These are phyloP conservation scores for Eurypyga helias DNA, from an alignment of 2,113 vertebrate species.

Conservation along the genomic window DNA sequence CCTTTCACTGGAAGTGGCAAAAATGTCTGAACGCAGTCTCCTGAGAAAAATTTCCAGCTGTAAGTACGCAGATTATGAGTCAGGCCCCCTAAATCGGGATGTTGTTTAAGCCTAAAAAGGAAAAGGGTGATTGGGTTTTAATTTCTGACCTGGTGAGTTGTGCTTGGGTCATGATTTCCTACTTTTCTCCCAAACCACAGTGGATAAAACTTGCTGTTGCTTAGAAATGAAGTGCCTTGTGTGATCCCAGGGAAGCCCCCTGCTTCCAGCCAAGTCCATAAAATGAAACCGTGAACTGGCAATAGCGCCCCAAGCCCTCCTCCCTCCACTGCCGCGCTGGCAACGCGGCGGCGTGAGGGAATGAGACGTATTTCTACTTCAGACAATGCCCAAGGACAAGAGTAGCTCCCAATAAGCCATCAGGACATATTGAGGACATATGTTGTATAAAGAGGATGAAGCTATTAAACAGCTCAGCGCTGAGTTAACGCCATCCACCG, in stretches of 20 bases:
- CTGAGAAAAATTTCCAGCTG: neutral
- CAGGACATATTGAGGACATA: neutral
- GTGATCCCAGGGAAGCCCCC: neutral
- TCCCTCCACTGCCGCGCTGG: neutral
- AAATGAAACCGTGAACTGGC: neutral
- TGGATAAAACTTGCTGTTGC: neutral
- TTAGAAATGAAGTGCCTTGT: neutral
- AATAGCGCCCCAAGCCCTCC: neutral
- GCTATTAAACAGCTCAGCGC: neutral
- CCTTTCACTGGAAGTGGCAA: neutral
- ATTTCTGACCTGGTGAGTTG: neutral
- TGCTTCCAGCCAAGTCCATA: neutral
- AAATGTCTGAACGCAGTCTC: neutral
- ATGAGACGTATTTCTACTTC: neutral
- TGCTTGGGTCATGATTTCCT: neutral
- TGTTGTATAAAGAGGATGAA: neutral
- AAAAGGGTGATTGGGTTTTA: neutral
- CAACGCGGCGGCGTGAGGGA: rapidly evolving
- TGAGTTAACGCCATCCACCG: neutral
- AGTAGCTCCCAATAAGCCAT: neutral
- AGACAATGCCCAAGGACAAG: neutral
- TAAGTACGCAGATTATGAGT: neutral
- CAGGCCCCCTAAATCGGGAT: neutral
- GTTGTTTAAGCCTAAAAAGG: neutral
- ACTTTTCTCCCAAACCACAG: neutral